Conservation (phyloP, 2,888 invertebrate species). For the Tenthredo notha region DNA sequence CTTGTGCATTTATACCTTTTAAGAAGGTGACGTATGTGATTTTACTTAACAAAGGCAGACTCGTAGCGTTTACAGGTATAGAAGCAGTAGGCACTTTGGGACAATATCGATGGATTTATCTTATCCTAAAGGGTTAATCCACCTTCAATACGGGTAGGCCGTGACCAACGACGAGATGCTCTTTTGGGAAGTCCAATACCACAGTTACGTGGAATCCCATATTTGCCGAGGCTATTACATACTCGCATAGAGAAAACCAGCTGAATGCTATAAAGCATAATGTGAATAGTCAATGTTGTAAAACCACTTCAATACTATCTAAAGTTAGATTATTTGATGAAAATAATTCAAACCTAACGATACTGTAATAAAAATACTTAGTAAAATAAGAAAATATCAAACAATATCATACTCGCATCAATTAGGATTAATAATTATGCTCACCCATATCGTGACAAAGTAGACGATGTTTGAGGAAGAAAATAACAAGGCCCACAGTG, state of each 20-base stretch:
- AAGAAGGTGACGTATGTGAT: neutral
- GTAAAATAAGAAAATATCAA: constrained; percentile 42
- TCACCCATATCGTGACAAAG: constrained; percentile 94
- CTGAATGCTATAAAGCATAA: constrained; percentile 89
- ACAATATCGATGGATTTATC: constrained; percentile 67
- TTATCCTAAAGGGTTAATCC: constrained; percentile 71
- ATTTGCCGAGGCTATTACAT: constrained; percentile 93
- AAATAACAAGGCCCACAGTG: constrained; percentile 91
- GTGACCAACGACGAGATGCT: constrained; percentile 87
- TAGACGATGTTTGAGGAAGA: constrained; percentile 93
- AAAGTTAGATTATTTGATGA: neutral
- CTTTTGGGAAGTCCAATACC: constrained; percentile 91
- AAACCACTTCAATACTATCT: neutral
- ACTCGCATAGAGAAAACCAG: constrained; percentile 96
- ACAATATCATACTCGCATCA: neutral
- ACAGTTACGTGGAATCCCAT: constrained; percentile 96
- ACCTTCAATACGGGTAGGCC: constrained; percentile 78
- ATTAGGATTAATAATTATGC: constrained; percentile 29
- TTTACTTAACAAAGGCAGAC: constrained; percentile 49
- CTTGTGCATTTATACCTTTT: constrained; percentile 42
- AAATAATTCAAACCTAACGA: neutral
- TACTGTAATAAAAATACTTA: neutral
- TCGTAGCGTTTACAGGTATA: constrained; percentile 49
- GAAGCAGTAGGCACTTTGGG: constrained; percentile 74
- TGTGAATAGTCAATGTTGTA: neutral